Conservation (phyloP, 2,797 vertebrate genomes). For the Lagocephalus sceleratus region DNA sequence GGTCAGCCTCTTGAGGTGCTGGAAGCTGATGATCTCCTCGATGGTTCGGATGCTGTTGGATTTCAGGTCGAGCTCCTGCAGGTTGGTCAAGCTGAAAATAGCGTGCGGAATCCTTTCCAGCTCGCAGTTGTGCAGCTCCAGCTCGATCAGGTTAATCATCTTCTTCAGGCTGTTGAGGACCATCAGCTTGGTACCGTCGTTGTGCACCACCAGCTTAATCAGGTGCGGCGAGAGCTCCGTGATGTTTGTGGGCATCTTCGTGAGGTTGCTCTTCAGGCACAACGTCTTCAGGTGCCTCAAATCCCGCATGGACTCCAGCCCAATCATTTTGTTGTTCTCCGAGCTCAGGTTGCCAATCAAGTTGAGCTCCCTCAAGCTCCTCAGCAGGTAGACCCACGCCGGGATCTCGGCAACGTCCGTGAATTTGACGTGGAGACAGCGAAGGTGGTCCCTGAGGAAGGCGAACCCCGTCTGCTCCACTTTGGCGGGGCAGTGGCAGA, state of each 20-base stretch:
- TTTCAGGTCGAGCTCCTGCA: conserved; percentile 95
- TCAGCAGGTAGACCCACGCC: conserved; percentile 92
- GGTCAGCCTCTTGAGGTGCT: conserved; percentile 93
- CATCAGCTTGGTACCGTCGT: conserved; percentile 93
- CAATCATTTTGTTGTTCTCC: conserved; percentile 98
- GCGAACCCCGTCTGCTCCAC: conserved; percentile 93
- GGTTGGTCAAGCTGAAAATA: conserved; percentile 93
- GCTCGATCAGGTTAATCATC: conserved; percentile 89
- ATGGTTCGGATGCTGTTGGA: conserved; percentile 94
- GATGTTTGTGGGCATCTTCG: conserved; percentile 95
- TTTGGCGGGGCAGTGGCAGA: conserved; percentile 94
- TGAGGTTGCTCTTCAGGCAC: conserved; percentile 94
- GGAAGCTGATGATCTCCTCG: conserved; percentile 97
- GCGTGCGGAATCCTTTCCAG: conserved; percentile 95
- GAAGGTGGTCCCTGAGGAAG: conserved; percentile 93
- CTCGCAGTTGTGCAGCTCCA: conserved; percentile 93
- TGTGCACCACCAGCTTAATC: conserved; percentile 89
- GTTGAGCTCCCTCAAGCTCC: conserved; percentile 90
- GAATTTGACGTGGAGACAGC: conserved; percentile 96
- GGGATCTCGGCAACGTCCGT: conserved; percentile 96
- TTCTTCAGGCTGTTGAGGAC: conserved; percentile 98
- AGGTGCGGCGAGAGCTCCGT: conserved; percentile 94
- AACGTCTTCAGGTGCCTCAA: conserved; percentile 89
- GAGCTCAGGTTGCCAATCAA: conserved; percentile 93
- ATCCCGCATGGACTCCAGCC: conserved; percentile 93